Base-by-base conservation (phyloP, 1,140 invertebrate genomes). In the Coptotermes formosanus region DNA sequence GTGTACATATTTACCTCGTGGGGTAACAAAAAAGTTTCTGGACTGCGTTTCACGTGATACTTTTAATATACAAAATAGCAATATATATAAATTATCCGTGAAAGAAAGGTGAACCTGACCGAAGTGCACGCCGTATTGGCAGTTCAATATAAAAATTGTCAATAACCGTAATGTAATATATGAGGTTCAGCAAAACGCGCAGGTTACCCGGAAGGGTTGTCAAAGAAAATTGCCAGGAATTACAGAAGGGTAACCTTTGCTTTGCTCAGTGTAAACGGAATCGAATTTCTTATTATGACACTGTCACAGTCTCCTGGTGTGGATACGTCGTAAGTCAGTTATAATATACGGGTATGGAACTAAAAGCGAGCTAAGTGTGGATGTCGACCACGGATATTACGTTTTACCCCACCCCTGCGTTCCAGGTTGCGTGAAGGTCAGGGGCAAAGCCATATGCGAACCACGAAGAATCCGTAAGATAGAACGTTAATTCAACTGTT, bases 1-100 rank as follows among this genome's bases (percentile, higher is more conserved):
- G 16, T 75, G 64, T 75, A 30, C 64, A 75, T 75, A 75, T 75
- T 75, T 75, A 75, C 64, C 64, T 75, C 64, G 64, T 75, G 64
- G 7, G n/a, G 64, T 8, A n/a, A n/a, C 0, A 6, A 75, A 75
- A 75, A 75, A 75, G 19, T 19, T 75, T 2, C 25, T 30, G 25
- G n/a, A 30, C 11, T n/a, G 8, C 3, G 64, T 30, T 75, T 25
- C 8, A 30, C 25, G 64, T 75, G 25, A 75, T 75, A 11, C 6
- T 75, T 75, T 75, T 75, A 75, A 75, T 75, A 30, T 30, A n/a
- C 64, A 75, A n/a, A 75, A 75, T 30, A 75, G 4, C 14, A 11
- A 75, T 30, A n/a, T 3, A 12, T 48, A 9, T 64, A n/a, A n/a
- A 64, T 64, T 64, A 64, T 21, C 12, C 25, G 7, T 75, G n/a